Evolutionary conservation across 2,888 invertebrate genomes (phyloP).

Genomic region (Eustalomyia histrio): DNA sequence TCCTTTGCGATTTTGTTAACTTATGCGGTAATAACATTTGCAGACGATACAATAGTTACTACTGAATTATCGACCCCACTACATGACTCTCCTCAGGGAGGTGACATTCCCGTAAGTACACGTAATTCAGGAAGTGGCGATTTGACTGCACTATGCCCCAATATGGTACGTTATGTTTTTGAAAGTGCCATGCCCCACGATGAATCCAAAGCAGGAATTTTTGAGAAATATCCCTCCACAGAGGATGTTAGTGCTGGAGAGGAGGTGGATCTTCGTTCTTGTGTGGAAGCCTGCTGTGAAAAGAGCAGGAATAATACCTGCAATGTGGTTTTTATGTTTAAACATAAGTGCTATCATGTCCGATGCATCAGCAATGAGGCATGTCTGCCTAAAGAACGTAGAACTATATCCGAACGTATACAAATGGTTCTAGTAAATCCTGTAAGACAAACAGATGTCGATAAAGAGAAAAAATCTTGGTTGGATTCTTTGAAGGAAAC

Average conservation of each 20-base stretch:
- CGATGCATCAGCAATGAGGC: constrained; percentile 86
- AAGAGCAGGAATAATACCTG: constrained; percentile 80
- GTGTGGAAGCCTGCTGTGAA: constrained; percentile 83
- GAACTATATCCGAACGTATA: constrained; percentile 83
- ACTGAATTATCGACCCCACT: constrained; percentile 36
- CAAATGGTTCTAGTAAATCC: constrained; percentile 90
- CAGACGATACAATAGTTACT: constrained; percentile 42
- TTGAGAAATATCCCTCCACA: constrained; percentile 80
- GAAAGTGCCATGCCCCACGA: constrained; percentile 78
- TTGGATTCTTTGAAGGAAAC: constrained; percentile 72
- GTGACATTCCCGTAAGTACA: constrained; percentile 46
- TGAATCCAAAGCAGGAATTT: constrained; percentile 83
- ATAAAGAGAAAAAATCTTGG: constrained; percentile 70
- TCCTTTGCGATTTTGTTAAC: constrained; percentile 22
- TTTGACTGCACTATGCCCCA: constrained; percentile 72
- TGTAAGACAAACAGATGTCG: constrained; percentile 81
- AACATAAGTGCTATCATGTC: constrained; percentile 88
- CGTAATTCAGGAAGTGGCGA: constrained; percentile 61
- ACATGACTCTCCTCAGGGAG: constrained; percentile 37
- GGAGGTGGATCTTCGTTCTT: constrained; percentile 84
- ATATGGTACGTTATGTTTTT: constrained; percentile 78
- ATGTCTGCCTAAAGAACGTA: constrained; percentile 84
- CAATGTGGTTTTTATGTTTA: constrained; percentile 89
- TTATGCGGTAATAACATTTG: constrained; percentile 29
- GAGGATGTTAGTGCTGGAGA: constrained; percentile 77